Evolutionary conservation across 2,113 vertebrate genomes (phyloP).

Genomic region (Burhinus bistriatus): DNA sequence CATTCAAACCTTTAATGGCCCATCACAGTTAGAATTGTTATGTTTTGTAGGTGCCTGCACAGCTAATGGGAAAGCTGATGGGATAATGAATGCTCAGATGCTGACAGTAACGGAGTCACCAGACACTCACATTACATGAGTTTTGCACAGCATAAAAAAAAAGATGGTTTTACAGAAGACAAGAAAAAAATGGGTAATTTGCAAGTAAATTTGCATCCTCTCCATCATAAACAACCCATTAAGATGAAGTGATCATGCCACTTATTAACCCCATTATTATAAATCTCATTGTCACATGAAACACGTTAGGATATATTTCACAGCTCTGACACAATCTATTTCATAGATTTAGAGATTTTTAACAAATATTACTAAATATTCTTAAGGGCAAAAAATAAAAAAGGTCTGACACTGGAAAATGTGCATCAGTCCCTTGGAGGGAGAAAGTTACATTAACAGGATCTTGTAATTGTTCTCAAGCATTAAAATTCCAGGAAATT

Average conservation of each 20-base stretch:
- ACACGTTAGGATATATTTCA: neutral
- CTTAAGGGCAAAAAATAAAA: neutral
- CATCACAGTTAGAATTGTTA: neutral
- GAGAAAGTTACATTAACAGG: neutral
- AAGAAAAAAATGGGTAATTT: neutral
- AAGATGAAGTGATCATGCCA: neutral
- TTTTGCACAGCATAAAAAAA: neutral
- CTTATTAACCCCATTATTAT: neutral
- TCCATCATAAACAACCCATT: neutral
- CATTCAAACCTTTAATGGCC: constrained; percentile 21
- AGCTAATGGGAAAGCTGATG: neutral
- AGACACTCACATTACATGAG: neutral
- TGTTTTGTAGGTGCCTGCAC: neutral
- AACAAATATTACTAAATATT: neutral
- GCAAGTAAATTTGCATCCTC: neutral
- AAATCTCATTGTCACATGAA: neutral
- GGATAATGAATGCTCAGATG: neutral
- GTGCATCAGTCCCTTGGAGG: neutral
- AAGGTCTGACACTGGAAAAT: neutral
- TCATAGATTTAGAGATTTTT: neutral
- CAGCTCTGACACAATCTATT: neutral
- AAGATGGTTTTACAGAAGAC: neutral
- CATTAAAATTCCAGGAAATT: neutral
- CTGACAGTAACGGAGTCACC: neutral
- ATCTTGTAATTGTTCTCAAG: neutral